Evolutionary conservation across 2,113 vertebrate species (phyloP).

Genomic region (Gymnorhina tibicen): DNA sequence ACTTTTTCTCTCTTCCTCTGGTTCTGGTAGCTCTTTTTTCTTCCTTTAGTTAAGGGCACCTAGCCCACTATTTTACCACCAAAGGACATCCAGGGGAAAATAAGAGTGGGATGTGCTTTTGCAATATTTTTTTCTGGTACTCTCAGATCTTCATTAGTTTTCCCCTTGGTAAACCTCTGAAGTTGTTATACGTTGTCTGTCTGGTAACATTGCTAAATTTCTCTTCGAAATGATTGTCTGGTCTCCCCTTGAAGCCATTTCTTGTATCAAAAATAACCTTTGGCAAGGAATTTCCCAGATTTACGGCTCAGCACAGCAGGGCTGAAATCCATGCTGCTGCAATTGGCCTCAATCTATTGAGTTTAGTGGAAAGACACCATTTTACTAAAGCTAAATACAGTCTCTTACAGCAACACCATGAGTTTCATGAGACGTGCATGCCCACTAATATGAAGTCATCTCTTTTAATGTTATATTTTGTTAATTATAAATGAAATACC

Average conservation of each 20-base stretch:
- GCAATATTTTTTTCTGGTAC: background rate
- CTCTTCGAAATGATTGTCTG: background rate
- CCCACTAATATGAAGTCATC: background rate
- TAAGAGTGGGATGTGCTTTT: background rate
- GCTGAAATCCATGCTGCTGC: background rate
- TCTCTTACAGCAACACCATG: background rate
- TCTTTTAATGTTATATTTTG: background rate
- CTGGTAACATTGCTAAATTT: background rate
- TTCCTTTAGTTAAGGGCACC: background rate
- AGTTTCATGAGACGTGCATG: background rate
- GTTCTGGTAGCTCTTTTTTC: background rate
- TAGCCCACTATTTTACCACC: background rate
- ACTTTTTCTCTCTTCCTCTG: background rate
- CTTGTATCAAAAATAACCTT: background rate
- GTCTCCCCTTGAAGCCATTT: background rate
- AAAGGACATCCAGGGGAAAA: background rate
- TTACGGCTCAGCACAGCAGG: background rate
- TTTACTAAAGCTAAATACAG: background rate
- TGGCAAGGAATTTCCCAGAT: background rate
- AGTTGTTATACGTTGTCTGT: background rate
- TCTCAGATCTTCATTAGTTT: background rate
- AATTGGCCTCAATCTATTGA: background rate
- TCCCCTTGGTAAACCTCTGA: background rate
- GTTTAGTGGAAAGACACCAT: background rate
- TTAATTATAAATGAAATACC: background rate